Evolutionary conservation across 1,140 invertebrate genomes (phyloP).

Genomic region (Drosophila lini): DNA sequence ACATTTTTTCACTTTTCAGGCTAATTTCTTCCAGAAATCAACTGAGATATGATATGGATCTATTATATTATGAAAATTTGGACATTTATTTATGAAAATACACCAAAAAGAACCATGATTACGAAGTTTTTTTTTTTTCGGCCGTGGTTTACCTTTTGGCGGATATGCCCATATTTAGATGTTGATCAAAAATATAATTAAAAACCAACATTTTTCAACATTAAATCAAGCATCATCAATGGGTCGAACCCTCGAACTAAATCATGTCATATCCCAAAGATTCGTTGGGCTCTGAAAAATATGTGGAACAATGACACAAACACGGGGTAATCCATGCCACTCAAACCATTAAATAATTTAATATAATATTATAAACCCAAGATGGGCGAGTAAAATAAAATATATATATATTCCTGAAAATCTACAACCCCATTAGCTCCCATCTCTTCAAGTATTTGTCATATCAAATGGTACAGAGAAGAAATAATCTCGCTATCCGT

Average conservation of each 20-base stretch:
- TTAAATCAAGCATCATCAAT: neutral
- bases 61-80: no score
- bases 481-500: slow-evolving; percentile 12
- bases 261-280: neutral
- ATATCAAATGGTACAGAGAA: slow-evolving; percentile 8
- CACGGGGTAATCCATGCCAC: neutral
- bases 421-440: neutral
- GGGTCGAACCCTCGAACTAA: neutral
- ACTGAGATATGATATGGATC: no score
- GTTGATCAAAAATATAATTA: no score
- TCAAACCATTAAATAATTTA: neutral
- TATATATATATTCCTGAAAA: neutral
- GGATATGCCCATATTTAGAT: no score
- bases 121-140: no score
- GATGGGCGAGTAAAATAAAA: neutral
- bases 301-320: slow-evolving; percentile 19
- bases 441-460: neutral
- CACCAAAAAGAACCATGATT: no score
- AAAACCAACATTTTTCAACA: no score
- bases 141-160: no score
- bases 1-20: no score
- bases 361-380: neutral
- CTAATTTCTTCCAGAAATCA: no score
- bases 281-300: slow-evolving; percentile 35
- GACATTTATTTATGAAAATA: no score